Evolutionary conservation across 2,888 invertebrate genomes (phyloP).

Genomic region (Tanypteryx hageni): DNA sequence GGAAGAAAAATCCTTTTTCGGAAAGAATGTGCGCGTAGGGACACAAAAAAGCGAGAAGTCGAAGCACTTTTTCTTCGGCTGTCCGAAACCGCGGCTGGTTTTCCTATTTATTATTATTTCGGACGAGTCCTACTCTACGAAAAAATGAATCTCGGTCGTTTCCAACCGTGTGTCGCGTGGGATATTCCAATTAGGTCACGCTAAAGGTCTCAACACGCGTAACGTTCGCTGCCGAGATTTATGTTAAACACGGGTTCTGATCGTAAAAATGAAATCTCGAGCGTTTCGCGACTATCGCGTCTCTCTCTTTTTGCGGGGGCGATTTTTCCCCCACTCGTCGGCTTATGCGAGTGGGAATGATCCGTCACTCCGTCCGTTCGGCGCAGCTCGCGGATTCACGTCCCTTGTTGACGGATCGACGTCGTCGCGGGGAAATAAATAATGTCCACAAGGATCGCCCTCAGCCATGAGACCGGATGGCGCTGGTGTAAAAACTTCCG

Average conservation of each 20-base stretch:
- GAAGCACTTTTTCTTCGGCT: too few species aligned
- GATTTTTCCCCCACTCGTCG: too few species aligned
- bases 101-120: neutral
- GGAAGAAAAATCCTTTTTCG: conserved; percentile 45
- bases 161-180: neutral
- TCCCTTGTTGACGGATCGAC: neutral
- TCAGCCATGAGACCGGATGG: neutral
- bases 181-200: conserved; percentile 32
- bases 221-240: neutral
- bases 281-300: too few species aligned
- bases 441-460: too few species aligned
- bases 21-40: conserved; percentile 10
- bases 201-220: neutral
- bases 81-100: too few species aligned
- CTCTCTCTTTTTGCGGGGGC: too few species aligned
- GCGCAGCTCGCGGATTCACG: neutral
- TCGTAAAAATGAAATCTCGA: neutral
- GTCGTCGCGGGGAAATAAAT: neutral
- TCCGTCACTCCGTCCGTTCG: neutral
- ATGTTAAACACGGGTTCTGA: neutral
- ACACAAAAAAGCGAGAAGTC: too few species aligned
- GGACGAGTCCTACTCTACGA: neutral
- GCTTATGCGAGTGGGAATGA: too few species aligned
- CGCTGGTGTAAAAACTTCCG: neutral
- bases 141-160: neutral